Conservation (phyloP, 2,797 vertebrate genomes). For the Anisognathus igniventris region DNA sequence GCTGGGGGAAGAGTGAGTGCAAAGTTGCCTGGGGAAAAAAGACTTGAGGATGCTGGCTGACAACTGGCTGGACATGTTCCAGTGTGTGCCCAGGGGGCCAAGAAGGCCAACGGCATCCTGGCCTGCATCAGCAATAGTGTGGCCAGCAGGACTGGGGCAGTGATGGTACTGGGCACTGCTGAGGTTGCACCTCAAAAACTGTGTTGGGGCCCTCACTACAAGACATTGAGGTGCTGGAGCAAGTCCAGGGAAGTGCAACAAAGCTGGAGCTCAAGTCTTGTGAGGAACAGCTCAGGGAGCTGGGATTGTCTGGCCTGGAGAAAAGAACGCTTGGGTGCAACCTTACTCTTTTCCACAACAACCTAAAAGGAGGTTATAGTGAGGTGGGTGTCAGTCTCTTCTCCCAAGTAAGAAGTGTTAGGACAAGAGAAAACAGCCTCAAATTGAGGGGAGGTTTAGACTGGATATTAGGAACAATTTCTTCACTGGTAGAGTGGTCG, state of each 20-base stretch:
- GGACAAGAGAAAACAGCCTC: background rate
- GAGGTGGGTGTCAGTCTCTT: background rate
- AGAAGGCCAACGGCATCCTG: background rate
- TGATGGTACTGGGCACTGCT: background rate
- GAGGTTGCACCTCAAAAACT: background rate
- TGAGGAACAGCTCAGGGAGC: background rate
- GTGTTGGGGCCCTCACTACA: background rate
- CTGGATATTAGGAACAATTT: background rate
- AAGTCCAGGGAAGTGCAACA: background rate
- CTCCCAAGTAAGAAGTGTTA: background rate
- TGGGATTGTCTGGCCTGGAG: background rate
- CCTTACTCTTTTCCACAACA: background rate
- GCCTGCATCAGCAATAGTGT: background rate
- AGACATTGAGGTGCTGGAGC: background rate
- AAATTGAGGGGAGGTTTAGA: background rate
- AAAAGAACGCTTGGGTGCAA: background rate
- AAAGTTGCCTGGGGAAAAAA: background rate
- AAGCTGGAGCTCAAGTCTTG: background rate
- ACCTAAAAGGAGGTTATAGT: background rate
- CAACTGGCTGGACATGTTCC: background rate
- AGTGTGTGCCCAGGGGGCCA: background rate
- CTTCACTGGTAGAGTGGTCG: background rate
- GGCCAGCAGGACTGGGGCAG: background rate
- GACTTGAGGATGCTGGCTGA: background rate
- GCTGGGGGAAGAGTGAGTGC: background rate